Conservation (phyloP, 2,888 invertebrate genomes). For the Leuctra nigra region DNA sequence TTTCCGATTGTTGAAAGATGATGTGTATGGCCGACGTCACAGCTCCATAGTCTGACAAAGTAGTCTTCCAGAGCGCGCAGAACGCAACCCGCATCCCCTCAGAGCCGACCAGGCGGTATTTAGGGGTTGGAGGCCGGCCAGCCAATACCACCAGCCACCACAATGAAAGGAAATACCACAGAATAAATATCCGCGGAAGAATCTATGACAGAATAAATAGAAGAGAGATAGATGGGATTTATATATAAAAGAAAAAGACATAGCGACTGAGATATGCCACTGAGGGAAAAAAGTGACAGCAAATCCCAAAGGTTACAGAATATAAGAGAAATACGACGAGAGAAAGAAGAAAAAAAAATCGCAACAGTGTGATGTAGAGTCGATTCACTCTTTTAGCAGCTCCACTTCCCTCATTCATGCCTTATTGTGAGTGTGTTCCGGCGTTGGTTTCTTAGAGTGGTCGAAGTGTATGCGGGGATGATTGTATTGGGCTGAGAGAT, state of each 20-base stretch:
- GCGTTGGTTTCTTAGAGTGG: background rate
- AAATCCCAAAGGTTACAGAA: constrained; percentile 12
- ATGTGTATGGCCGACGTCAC: constrained; percentile 12
- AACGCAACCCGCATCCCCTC: background rate
- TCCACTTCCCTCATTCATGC: background rate
- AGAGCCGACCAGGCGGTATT: background rate
- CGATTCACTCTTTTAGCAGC: background rate
- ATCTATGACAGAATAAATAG: constrained; percentile 19
- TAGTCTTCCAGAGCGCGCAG: background rate
- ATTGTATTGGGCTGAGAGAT: background rate
- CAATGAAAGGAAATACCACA: constrained; percentile 18
- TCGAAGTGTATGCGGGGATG: background rate
- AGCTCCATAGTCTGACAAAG: constrained; percentile 7
- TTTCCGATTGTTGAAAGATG: constrained; percentile 19
- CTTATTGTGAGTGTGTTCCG: background rate
- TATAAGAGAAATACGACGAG: constrained; percentile 1
- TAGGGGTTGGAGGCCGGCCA: background rate
- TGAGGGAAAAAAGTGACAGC: constrained; percentile 16
- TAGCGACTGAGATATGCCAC: constrained; percentile 14
- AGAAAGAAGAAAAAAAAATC: constrained; percentile 6
- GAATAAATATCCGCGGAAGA: constrained; percentile 17
- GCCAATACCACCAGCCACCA: background rate
- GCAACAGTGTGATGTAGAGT: constrained; percentile 5
- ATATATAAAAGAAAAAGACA: constrained; percentile 19
- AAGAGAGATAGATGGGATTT: constrained; percentile 19